Evolutionary conservation across 2,888 invertebrate genomes (phyloP), one percentile per base, ranked within the genome.

Genomic region (Stenotaenia linearis): DNA sequence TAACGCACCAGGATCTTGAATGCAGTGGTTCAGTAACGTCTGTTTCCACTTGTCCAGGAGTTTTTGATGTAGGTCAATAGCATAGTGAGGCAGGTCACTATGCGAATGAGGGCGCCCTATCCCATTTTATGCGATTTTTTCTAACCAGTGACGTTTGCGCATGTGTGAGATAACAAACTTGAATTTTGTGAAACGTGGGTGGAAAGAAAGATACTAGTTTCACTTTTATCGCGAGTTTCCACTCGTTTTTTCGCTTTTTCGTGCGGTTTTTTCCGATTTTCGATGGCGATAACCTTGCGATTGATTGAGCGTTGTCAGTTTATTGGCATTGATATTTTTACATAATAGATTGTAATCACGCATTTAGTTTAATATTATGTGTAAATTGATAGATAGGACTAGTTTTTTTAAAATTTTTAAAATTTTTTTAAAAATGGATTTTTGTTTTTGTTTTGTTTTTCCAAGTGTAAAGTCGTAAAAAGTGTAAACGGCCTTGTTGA

Each of bases 1-100:
- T 50, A 50, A 50, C 50, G 50, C 50, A 50, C 50, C 50, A 50
- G 50, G 50, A 50, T 50, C 50, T 50, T 50, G 50, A n/a, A n/a
- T 50, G 50, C 50, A 50, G 50, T 50, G 50, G 50, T 50, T 50
- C 50, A 50, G 50, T n/a, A 50, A 50, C 50, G 50, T 50, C 21
- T 50, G 50, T 50, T 50, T 50, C 50, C 50, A 50, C 50, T 50
- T 50, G 50, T 18, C 50, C 50, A 50, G 50, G 50, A 50, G 50
- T 74, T 32, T 74, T 74, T 18, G n/a, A 76, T 76, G 35, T 76
- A 76, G 76, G 76, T 76, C 76, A 76, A 76, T 76, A 76, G 76
- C 76, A 76, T 76, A 76, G 76, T 76, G 50, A 76, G 76, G 76
- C 37, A 76, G 76, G 76, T 76, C 76, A 76, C 50, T 50, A 18